These are phyloP conservation scores for Andinoacara biseriatus DNA, from an alignment of 2,113 vertebrate genomes.

Conservation along the genomic window DNA sequence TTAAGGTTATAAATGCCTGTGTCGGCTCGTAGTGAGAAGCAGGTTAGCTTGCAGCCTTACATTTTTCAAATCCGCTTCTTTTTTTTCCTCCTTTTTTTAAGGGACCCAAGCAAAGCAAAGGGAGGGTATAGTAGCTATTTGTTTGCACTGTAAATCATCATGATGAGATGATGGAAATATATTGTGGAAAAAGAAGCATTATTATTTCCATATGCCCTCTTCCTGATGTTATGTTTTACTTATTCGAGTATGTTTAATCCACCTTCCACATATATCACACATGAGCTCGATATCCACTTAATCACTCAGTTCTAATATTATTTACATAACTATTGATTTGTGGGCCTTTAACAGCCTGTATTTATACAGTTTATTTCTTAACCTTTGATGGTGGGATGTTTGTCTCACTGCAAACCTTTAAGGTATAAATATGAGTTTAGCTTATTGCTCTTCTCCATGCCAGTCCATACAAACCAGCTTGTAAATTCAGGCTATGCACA, in stretches of 20 bases:
- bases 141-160: slow-evolving; percentile 64
- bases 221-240: slow-evolving; percentile 19
- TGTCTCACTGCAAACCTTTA: neutral
- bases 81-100: slow-evolving; percentile 25
- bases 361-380: slow-evolving; percentile 88
- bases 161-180: slow-evolving; percentile 33
- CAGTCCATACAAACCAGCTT: neutral
- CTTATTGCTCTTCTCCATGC: slow-evolving; percentile 63
- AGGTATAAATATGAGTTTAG: slow-evolving; percentile 32
- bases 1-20: slow-evolving; percentile 84
- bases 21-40: slow-evolving; percentile 74
- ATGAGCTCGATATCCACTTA: neutral
- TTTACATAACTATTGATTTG: slow-evolving; percentile 71
- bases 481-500: neutral
- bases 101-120: slow-evolving; percentile 49
- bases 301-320: neutral
- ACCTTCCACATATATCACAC: neutral
- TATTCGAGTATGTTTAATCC: slow-evolving; percentile 70
- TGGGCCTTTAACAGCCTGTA: slow-evolving; percentile 85
- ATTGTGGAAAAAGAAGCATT: slow-evolving; percentile 27
- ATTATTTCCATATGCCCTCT: slow-evolving; percentile 50
- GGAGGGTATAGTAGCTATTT: slow-evolving; percentile 61
- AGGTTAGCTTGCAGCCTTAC: slow-evolving; percentile 66
- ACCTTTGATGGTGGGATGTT: slow-evolving; percentile 4
- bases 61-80: slow-evolving; percentile 70